A percentile compares a stretch with the other conserved stretches of the same genome.
Evolutionary conservation across 2,113 vertebrate genomes (phyloP).

Genomic region (Myrmophylax atrothorax): DNA sequence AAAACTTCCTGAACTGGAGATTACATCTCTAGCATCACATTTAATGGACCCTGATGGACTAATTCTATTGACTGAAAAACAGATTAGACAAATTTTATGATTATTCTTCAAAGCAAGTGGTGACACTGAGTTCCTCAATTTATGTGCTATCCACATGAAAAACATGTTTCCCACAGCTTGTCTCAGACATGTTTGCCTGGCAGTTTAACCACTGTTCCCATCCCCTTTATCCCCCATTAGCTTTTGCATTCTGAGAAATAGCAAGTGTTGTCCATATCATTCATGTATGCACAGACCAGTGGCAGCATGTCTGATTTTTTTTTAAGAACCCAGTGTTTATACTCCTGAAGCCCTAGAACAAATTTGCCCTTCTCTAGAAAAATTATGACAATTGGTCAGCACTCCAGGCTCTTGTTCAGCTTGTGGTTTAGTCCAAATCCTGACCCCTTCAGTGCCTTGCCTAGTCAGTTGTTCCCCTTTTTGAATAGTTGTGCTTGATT

Average conservation of each 20-base stretch:
- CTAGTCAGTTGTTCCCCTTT: not conserved
- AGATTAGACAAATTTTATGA: constrained; percentile 23
- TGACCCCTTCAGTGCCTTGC: not conserved
- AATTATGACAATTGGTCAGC: not conserved
- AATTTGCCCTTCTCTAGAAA: not conserved
- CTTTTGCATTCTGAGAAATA: not conserved
- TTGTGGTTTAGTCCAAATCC: not conserved
- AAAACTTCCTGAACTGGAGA: constrained; percentile 17
- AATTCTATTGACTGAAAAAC: constrained; percentile 6
- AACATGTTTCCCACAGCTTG: constrained; percentile 8
- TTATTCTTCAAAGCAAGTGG: constrained; percentile 50
- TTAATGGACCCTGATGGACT: not conserved
- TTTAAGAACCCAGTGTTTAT: not conserved
- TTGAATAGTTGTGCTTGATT: not conserved
- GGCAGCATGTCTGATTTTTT: not conserved
- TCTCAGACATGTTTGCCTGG: not conserved
- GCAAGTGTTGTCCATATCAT: not conserved
- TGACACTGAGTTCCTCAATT: not conserved
- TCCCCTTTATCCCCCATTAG: not conserved
- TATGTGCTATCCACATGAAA: not conserved
- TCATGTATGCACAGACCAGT: not conserved
- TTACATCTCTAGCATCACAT: not conserved
- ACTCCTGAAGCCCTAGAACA: not conserved
- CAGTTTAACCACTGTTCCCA: not conserved
- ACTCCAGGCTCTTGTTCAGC: not conserved